Percentiles rank a stretch among this genome's conserved stretches.
Evolutionary conservation across 1,140 invertebrate species (phyloP).

Genomic region (Drosophila bocki): DNA sequence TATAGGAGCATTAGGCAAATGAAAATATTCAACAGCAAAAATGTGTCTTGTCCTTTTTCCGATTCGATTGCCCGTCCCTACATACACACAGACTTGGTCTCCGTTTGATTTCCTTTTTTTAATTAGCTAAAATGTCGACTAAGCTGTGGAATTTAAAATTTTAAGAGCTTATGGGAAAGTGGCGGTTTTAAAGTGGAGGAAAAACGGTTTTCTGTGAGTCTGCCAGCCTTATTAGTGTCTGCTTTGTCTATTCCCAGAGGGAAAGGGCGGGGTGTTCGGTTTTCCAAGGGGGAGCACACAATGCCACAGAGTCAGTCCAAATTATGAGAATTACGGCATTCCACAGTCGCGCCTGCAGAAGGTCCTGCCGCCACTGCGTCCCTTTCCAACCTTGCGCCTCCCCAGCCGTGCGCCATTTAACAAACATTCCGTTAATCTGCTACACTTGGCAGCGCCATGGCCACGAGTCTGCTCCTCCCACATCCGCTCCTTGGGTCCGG

Average conservation of each 20-base stretch:
- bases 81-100: conserved; percentile 4
- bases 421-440: conserved; percentile 81
- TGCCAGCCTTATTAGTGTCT: conserved; percentile 66
- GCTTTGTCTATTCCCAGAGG: conserved; percentile 54
- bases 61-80: conserved; percentile 40
- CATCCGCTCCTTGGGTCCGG: conserved; percentile 40
- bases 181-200: conserved; percentile 16
- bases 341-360: conserved; percentile 18
- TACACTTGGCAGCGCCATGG: conserved; percentile 76
- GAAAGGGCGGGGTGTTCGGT: conserved; percentile 13
- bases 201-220: conserved; percentile 13
- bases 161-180: conserved; percentile 8
- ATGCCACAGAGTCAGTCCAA: conserved; percentile 51
- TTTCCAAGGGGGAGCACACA: conserved; percentile 24
- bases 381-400: background rate
- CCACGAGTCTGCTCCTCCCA: conserved; percentile 50
- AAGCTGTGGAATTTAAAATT: conserved; percentile 48
- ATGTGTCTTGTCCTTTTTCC: conserved; percentile 36
- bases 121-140: conserved; percentile 70
- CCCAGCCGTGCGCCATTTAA: conserved; percentile 70
- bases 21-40: conserved; percentile 67
- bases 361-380: background rate
- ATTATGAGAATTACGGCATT: conserved; percentile 61
- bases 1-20: conserved; percentile 75
- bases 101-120: conserved; percentile 35